A percentile compares a stretch with the other conserved stretches of the same genome.
These are phyloP conservation scores for Drosophila greeni DNA, from an alignment of 2,888 invertebrate species.

Conservation along the genomic window DNA sequence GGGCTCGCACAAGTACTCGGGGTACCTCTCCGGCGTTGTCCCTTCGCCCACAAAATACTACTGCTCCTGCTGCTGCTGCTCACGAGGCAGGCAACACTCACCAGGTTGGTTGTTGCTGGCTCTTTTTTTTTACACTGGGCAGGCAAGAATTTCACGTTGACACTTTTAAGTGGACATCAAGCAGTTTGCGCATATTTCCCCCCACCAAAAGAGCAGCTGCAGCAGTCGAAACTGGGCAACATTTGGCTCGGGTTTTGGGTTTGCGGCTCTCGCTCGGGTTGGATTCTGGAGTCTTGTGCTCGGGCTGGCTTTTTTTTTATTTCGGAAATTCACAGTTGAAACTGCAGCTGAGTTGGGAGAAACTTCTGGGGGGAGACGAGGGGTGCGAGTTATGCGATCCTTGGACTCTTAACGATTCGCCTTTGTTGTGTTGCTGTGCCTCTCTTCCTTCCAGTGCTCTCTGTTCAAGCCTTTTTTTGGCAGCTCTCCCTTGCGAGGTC, in stretches of 20 bases:
- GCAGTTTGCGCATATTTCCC: conserved; percentile 70
- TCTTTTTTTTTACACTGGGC: conserved; percentile 32
- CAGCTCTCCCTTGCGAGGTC: conserved; percentile 56
- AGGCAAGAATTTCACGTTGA: conserved; percentile 75
- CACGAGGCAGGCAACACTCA: conserved; percentile 62
- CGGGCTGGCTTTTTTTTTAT: conserved; percentile 36
- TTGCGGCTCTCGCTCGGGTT: conserved; percentile 1
- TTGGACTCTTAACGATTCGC: conserved; percentile 70
- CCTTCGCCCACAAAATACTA: conserved; percentile 3
- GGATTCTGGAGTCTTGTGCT: conserved; percentile 15
- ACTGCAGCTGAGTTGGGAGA: conserved; percentile 15
- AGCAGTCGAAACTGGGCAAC: conserved; percentile 31
- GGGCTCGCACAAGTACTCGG: conserved; percentile 17
- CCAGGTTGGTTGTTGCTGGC: conserved; percentile 38
- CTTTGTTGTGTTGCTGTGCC: conserved; percentile 48
- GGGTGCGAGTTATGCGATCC: conserved; percentile 71
- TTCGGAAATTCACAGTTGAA: conserved; percentile 65
- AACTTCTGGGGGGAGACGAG: conserved; percentile 6
- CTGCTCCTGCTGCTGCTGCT: conserved; percentile 40
- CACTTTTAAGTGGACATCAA: conserved; percentile 77
- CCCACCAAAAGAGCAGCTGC: conserved; percentile 44
- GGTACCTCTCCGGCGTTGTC: conserved; percentile 2
- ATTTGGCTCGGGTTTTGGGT: conserved; percentile 48
- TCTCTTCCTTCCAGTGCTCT: conserved; percentile 32
- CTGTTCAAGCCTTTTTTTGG: conserved; percentile 28